A percentile compares a stretch with the other conserved stretches of the same genome.
These are phyloP conservation scores for Bradypus variegatus DNA, from an alignment of 2,797 vertebrate species.

Conservation along the genomic window DNA sequence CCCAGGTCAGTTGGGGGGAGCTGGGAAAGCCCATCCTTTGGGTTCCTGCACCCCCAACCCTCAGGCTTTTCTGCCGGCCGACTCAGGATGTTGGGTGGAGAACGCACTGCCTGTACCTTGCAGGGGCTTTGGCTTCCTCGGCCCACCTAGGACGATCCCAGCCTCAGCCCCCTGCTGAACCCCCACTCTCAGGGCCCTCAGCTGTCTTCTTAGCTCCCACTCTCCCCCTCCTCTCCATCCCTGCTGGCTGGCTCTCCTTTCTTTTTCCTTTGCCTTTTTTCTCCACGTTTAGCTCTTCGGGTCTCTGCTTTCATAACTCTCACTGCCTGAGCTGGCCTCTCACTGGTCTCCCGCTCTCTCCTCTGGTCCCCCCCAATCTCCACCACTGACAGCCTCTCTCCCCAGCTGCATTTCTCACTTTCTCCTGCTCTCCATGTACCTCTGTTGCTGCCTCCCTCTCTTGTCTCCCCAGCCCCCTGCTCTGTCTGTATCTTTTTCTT, in stretches of 20 bases:
- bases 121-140: neutral
- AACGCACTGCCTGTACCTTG: neutral
- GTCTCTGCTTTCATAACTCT: neutral
- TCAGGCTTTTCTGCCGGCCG: neutral
- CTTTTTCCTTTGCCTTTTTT: neutral
- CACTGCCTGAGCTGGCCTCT: neutral
- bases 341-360: neutral
- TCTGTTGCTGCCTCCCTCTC: neutral
- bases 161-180: neutral
- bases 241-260: neutral
- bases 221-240: neutral
- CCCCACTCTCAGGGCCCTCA: neutral
- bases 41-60: neutral
- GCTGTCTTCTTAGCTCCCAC: neutral
- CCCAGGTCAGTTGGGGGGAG: neutral
- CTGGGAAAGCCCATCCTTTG: neutral
- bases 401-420: neutral
- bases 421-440: neutral
- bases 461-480: neutral
- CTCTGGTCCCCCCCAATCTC: neutral
- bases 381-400: neutral
- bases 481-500: neutral
- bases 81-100: neutral
- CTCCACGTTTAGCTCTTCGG: neutral
- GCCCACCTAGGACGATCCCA: neutral